These are phyloP conservation scores for Prorops nasuta DNA, from an alignment of 1,140 invertebrate genomes.

Conservation along the genomic window DNA sequence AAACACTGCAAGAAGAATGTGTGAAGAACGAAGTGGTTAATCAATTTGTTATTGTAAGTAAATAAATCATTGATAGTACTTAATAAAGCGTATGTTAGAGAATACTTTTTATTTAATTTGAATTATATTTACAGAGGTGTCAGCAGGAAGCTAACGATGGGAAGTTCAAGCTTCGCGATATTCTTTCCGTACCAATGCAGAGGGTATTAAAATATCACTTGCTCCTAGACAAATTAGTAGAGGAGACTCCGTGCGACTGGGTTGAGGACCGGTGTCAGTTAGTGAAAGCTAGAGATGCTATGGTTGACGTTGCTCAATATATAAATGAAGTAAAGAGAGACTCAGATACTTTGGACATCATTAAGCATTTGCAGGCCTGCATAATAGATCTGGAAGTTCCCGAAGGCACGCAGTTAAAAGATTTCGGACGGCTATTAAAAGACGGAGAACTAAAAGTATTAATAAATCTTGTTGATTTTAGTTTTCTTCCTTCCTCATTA, in stretches of 20 bases:
- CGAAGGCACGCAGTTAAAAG: constrained; percentile 74
- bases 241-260: constrained; percentile 80
- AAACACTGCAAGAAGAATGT: constrained; percentile 72
- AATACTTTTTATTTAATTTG: constrained; percentile 2
- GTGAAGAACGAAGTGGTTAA: constrained; percentile 62
- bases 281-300: constrained; percentile 88
- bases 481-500: too few species aligned
- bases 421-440: constrained; percentile 86
- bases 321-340: constrained; percentile 99
- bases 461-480: too few species aligned
- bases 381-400: constrained; percentile 81
- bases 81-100: background rate
- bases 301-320: constrained; percentile 95
- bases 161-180: constrained; percentile 90
- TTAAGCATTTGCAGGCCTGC: constrained; percentile 84
- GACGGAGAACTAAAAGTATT: constrained; percentile 86
- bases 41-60: constrained; percentile 61
- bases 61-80: constrained; percentile 7
- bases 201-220: constrained; percentile 96
- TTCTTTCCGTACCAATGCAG: constrained; percentile 97
- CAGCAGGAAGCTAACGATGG: constrained; percentile 92
- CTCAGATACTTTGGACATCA: constrained; percentile 87
- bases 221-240: constrained; percentile 86
- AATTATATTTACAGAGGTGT: constrained; percentile 69
- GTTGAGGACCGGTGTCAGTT: constrained; percentile 80